Percentiles rank a stretch among this genome's conserved stretches.
Conservation (phyloP, 1,140 invertebrate genomes). For the Diorhabda elongata region DNA sequence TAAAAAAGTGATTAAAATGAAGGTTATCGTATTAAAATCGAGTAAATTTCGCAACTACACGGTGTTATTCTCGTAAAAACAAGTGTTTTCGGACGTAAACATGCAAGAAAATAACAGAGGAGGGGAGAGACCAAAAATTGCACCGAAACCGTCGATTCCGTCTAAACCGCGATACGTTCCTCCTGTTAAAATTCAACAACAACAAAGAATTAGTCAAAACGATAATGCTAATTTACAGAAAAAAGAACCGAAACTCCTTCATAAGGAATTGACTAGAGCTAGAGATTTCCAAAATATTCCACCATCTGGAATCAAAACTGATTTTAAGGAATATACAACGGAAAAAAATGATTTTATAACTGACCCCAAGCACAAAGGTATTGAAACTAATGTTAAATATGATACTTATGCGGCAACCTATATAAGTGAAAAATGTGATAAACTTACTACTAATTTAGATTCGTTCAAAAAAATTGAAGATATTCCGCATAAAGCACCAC, state of each 20-base stretch:
- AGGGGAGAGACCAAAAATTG: conserved; percentile 42
- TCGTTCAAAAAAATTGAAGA: conserved; percentile 31
- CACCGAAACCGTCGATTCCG: conserved; percentile 44
- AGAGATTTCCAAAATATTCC: conserved; percentile 10
- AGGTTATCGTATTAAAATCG: not conserved
- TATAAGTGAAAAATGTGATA: conserved; percentile 38
- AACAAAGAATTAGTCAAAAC: conserved; percentile 10
- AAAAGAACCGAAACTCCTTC: conserved; percentile 6
- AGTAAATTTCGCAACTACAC: not conserved
- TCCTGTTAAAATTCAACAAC: conserved; percentile 38
- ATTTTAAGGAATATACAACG: conserved; percentile 23
- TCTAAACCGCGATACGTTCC: conserved; percentile 45
- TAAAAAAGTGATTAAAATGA: not conserved
- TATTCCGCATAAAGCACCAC: conserved; percentile 35
- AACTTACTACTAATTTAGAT: conserved; percentile 31
- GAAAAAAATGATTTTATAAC: conserved; percentile 14
- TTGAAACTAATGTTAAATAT: conserved; percentile 26
- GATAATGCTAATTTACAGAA: conserved; percentile 2
- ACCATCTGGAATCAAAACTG: conserved; percentile 22
- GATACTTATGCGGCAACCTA: conserved; percentile 27
- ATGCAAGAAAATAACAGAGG: conserved; percentile 36
- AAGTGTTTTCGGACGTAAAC: not conserved
- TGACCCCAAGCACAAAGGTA: conserved; percentile 7
- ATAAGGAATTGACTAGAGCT: conserved; percentile 7
- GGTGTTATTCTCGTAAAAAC: not conserved